A percentile compares a stretch with the other conserved stretches of the same genome.
Evolutionary conservation across 2,113 vertebrate species (phyloP).

Genomic region (Turnix velox): DNA sequence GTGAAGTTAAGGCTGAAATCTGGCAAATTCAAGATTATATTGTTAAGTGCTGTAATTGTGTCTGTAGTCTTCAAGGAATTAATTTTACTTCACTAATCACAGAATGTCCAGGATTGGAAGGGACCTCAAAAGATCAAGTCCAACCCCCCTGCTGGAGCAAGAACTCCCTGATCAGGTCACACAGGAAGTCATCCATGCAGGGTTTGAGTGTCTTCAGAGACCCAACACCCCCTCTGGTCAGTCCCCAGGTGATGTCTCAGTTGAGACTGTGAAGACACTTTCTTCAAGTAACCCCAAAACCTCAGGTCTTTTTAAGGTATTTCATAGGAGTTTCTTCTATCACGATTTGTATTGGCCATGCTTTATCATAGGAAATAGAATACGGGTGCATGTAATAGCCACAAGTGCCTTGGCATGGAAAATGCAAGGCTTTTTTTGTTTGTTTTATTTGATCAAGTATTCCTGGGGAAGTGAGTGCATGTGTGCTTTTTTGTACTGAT

Average conservation of each 20-base stretch:
- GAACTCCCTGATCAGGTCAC: no score
- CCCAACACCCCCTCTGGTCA: no score
- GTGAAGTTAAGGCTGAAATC: background rate
- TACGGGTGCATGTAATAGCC: slow-evolving; percentile 45
- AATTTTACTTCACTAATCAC: background rate
- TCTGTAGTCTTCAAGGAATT: background rate
- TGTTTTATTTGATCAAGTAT: slow-evolving; percentile 61
- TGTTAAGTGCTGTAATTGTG: background rate
- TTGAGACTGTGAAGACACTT: background rate
- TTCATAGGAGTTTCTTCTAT: slow-evolving; percentile 22
- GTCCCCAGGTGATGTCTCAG: background rate
- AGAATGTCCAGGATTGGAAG: no score
- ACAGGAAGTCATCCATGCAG: no score
- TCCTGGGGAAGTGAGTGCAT: slow-evolving; percentile 49
- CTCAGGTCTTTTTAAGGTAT: background rate
- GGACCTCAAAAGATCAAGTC: no score
- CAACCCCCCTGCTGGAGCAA: no score
- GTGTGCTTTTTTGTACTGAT: slow-evolving; percentile 39
- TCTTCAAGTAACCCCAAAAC: background rate
- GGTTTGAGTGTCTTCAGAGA: no score
- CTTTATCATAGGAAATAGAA: slow-evolving; percentile 61
- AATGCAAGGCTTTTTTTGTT: slow-evolving; percentile 40
- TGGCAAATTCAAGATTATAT: background rate
- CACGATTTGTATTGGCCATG: background rate
- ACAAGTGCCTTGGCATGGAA: slow-evolving; percentile 52